Evolutionary conservation across 2,888 invertebrate genomes (phyloP).

Genomic region (Lysandra bellargus): DNA sequence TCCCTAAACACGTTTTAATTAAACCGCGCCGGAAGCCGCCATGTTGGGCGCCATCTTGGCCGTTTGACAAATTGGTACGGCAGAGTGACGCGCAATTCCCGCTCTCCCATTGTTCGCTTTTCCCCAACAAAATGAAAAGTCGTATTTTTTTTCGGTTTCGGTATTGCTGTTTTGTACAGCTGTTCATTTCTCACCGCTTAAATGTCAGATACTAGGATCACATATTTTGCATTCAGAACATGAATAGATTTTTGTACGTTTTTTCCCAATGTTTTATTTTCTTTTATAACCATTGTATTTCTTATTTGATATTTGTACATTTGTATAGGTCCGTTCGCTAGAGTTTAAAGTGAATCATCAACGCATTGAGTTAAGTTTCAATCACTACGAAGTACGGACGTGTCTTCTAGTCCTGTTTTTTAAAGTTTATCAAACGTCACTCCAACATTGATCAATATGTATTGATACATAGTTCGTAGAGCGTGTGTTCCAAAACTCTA

Average conservation of each 20-base stretch:
- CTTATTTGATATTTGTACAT: not conserved
- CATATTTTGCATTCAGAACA: constrained; percentile 28
- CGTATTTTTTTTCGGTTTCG: constrained; percentile 65
- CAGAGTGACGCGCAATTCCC: constrained; percentile 80
- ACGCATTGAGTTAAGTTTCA: not conserved
- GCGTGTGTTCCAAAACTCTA: not conserved
- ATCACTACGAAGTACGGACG: not conserved
- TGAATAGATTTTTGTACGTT: constrained; percentile 23
- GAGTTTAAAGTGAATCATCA: not conserved
- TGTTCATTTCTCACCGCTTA: constrained; percentile 62
- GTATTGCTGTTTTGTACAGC: constrained; percentile 53
- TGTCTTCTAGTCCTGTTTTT: too few species aligned
- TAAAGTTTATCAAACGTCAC: not conserved
- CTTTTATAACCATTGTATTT: constrained; percentile 14
- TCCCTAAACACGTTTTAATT: constrained; percentile 72
- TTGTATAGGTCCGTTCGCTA: not conserved
- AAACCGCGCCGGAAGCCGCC: constrained; percentile 72
- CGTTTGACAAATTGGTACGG: constrained; percentile 80
- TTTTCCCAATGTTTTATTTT: constrained; percentile 10
- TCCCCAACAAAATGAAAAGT: constrained; percentile 79
- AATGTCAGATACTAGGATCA: constrained; percentile 39
- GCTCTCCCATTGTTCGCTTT: constrained; percentile 78
- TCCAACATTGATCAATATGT: too few species aligned
- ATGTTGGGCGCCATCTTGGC: constrained; percentile 74
- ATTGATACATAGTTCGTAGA: not conserved